phyloP scores from a whole-genome alignment of 1,140 invertebrate species.

The Chironomus striatipennis region DNA sequence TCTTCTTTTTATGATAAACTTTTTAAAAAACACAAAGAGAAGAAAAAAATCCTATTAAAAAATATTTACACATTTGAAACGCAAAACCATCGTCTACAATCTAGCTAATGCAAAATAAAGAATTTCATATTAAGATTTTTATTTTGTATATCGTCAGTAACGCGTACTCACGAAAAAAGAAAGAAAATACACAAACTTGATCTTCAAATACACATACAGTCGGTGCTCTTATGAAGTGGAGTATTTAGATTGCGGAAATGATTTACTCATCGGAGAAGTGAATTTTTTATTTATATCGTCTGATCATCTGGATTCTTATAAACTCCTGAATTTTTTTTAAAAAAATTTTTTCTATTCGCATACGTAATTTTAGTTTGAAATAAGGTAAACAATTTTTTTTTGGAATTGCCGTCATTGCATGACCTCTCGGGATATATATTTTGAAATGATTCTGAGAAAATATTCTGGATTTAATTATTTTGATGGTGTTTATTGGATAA shows the following conservation, averaged over 20 bases:
- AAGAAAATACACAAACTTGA: not conserved
- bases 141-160: not conserved
- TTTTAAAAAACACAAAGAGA: not conserved
- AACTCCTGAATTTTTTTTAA: too few species aligned
- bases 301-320: too few species aligned
- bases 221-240: too few species aligned
- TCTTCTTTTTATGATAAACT: not conserved
- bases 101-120: not conserved
- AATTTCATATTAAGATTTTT: not conserved
- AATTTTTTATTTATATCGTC: too few species aligned
- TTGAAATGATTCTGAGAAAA: too few species aligned
- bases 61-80: not conserved
- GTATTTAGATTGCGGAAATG: not conserved
- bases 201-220: not conserved
- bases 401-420: too few species aligned
- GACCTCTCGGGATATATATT: too few species aligned
- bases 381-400: too few species aligned
- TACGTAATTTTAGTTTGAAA: too few species aligned
- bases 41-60: not conserved
- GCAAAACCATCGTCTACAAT: not conserved
- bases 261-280: not conserved
- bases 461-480: too few species aligned
- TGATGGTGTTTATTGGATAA: too few species aligned
- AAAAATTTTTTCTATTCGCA: too few species aligned
- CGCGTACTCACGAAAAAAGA: not conserved